These are phyloP conservation scores for Laterallus jamaicensis DNA, from an alignment of 2,113 vertebrate genomes.

Conservation along the genomic window DNA sequence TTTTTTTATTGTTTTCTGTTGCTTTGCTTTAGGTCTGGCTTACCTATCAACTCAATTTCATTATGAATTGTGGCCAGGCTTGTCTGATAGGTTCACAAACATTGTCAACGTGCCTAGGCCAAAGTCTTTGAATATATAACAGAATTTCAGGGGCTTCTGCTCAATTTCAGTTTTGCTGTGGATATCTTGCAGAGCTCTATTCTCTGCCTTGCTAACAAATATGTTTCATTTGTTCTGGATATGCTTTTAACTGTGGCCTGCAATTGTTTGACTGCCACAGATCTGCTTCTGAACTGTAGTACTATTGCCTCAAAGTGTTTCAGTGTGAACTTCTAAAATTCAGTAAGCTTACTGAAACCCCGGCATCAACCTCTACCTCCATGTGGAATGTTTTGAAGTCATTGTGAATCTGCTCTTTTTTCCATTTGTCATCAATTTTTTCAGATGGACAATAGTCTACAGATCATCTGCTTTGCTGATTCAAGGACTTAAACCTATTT, in stretches of 20 bases:
- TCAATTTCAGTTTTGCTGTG: not conserved
- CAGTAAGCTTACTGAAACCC: not conserved
- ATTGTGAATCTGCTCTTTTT: not conserved
- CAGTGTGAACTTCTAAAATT: not conserved
- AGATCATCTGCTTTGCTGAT: not conserved
- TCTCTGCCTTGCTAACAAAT: not conserved
- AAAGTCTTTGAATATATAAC: not conserved
- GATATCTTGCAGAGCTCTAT: not conserved
- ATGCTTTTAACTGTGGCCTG: not conserved
- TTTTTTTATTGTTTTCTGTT: not conserved
- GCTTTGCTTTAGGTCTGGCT: not conserved
- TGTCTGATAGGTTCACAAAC: not conserved
- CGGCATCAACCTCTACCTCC: not conserved
- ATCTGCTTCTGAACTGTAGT: not conserved
- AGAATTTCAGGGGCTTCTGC: not conserved
- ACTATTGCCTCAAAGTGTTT: not conserved
- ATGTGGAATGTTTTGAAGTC: not conserved
- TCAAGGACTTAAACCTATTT: not conserved
- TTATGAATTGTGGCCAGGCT: not conserved
- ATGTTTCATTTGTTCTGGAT: not conserved
- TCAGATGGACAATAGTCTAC: not conserved
- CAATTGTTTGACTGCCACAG: not conserved
- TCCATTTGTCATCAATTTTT: not conserved
- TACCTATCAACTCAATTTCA: not conserved
- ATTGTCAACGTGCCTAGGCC: not conserved